A percentile compares a stretch with the other conserved stretches of the same genome.
These are phyloP conservation scores for Phasianus colchicus DNA, from an alignment of 2,113 vertebrate species.

Conservation along the genomic window DNA sequence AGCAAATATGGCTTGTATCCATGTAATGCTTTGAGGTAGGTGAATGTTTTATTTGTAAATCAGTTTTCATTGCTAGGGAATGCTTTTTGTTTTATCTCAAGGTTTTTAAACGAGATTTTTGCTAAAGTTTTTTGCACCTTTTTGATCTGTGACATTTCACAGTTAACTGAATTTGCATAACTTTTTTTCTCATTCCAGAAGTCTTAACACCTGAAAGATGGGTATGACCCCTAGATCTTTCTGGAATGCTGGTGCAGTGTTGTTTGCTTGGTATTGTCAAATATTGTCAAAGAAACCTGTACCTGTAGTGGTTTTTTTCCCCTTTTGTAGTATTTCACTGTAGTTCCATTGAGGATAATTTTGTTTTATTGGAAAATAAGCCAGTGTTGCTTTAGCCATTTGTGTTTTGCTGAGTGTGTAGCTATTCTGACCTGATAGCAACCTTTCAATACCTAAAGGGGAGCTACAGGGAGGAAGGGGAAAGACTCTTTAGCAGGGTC, in stretches of 20 bases:
- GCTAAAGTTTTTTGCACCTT: background rate
- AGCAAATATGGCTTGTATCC: background rate
- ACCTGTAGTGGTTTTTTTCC: background rate
- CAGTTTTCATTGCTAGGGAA: background rate
- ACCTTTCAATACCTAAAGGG: too few species aligned
- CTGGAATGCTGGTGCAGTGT: background rate
- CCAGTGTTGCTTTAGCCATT: background rate
- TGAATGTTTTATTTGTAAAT: background rate
- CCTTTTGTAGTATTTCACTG: background rate
- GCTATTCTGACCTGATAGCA: background rate
- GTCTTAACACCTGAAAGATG: background rate
- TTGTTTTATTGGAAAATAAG: background rate
- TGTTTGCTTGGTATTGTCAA: background rate
- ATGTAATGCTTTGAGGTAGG: background rate
- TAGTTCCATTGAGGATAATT: background rate
- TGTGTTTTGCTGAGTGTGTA: background rate
- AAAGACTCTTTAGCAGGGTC: too few species aligned
- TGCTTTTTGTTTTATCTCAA: background rate
- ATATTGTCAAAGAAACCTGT: background rate
- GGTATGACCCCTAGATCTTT: background rate
- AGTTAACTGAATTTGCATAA: background rate
- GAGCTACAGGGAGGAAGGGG: too few species aligned
- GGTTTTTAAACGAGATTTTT: background rate
- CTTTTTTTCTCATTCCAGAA: background rate
- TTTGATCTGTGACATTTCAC: background rate